phyloP scores from a whole-genome alignment of 1,140 invertebrate genomes.

The Bombus picipes region DNA sequence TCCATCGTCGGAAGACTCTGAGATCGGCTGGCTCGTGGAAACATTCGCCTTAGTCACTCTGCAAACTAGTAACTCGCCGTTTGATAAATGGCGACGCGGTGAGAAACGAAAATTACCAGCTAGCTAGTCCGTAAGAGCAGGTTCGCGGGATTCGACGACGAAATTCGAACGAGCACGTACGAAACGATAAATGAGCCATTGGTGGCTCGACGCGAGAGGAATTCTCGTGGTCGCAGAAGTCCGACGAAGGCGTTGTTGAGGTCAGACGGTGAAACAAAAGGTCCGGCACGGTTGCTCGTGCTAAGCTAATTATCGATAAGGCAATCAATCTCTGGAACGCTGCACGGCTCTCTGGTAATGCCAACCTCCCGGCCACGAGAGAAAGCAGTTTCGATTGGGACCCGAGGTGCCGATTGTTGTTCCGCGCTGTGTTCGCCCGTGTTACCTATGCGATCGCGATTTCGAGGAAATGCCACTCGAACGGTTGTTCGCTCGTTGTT shows the following conservation, averaged over 20 bases:
- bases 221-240: slow-evolving; percentile 25
- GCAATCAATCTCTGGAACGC: slow-evolving; percentile 69
- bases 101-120: background rate
- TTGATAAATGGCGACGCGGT: background rate
- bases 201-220: background rate
- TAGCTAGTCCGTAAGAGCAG: background rate
- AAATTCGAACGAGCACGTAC: background rate
- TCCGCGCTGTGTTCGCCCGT: too few relatives aligned
- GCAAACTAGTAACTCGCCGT: background rate
- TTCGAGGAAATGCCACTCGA: background rate
- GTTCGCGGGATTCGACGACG: background rate
- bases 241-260: slow-evolving; percentile 27
- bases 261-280: slow-evolving; percentile 62
- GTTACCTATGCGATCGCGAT: background rate
- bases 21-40: background rate
- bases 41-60: background rate
- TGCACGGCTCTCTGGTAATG: slow-evolving; percentile 64
- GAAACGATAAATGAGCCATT: background rate
- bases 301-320: slow-evolving; percentile 75
- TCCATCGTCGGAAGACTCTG: slow-evolving; percentile 32
- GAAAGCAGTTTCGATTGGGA: slow-evolving; percentile 74
- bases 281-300: slow-evolving; percentile 62
- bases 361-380: slow-evolving; percentile 70
- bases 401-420: slow-evolving; percentile 37
- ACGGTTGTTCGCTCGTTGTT: background rate